Evolutionary conservation across 2,888 invertebrate genomes (phyloP).

Genomic region (Scaptomyza flava): DNA sequence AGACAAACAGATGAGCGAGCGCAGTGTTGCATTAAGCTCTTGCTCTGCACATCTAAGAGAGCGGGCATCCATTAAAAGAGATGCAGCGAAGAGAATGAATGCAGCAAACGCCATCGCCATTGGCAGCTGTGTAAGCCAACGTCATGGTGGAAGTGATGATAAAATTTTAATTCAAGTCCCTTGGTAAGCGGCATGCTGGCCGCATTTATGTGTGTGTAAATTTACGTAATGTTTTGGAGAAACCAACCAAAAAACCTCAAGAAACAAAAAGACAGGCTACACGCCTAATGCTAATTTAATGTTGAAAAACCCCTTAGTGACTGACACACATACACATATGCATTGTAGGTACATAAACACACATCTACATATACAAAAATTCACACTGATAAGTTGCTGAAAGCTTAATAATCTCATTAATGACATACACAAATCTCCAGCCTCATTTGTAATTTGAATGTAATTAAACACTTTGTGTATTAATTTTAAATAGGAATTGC

Average conservation of each 20-base stretch:
- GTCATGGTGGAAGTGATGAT: slow-evolving; percentile 32
- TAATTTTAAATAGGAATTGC: neutral
- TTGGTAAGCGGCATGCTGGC: slow-evolving; percentile 18
- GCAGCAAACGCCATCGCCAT: slow-evolving; percentile 16
- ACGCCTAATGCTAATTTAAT: slow-evolving; percentile 19
- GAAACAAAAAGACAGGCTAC: neutral
- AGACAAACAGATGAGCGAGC: slow-evolving; percentile 59
- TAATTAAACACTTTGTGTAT: too few relatives aligned
- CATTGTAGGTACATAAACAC: neutral
- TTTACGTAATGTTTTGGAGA: slow-evolving; percentile 41
- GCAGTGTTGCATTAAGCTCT: slow-evolving; percentile 53
- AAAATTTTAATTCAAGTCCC: slow-evolving; percentile 35
- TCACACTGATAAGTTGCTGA: slow-evolving; percentile 16
- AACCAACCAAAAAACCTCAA: neutral
- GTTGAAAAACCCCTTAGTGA: neutral
- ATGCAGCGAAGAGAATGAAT: slow-evolving; percentile 33
- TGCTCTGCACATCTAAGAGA: slow-evolving; percentile 4
- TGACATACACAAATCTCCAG: slow-evolving; percentile 16
- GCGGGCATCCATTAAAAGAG: slow-evolving; percentile 8
- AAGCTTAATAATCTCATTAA: slow-evolving; percentile 30
- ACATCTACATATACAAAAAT: neutral
- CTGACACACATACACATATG: neutral
- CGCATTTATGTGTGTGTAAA: neutral
- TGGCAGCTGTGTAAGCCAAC: slow-evolving; percentile 27
- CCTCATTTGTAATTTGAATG: slow-evolving; percentile 3